These are phyloP conservation scores for Rhinichthys klamathensis DNA, from an alignment of 2,113 vertebrate genomes.

Conservation along the genomic window DNA sequence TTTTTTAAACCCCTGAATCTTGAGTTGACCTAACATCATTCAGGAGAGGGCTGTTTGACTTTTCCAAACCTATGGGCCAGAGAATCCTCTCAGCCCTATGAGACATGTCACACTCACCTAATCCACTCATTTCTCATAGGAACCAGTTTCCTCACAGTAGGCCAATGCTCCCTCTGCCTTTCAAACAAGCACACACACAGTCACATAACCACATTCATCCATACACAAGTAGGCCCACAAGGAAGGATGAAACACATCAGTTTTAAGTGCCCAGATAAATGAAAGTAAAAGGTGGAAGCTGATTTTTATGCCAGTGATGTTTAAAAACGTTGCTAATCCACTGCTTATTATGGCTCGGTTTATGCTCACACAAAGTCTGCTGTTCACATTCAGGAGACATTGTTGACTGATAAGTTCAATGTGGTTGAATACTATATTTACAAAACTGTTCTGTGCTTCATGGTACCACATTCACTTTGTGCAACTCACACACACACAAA, in stretches of 20 bases:
- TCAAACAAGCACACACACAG: slow-evolving; percentile 7
- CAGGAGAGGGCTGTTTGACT: slow-evolving; percentile 1
- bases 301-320: background rate
- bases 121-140: slow-evolving; percentile 57
- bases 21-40: background rate
- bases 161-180: slow-evolving; percentile 32
- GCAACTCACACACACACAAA: too few species aligned
- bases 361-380: slow-evolving; percentile 25
- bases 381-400: slow-evolving; percentile 11
- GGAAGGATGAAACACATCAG: background rate
- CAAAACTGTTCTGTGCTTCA: background rate
- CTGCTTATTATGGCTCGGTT: background rate
- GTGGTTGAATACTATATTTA: background rate
- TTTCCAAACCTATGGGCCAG: background rate
- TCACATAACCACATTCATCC: slow-evolving; percentile 4
- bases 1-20: background rate
- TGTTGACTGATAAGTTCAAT: background rate
- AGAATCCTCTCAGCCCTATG: slow-evolving; percentile 51
- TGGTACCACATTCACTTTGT: background rate
- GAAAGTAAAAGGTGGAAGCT: background rate
- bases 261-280: slow-evolving; percentile 12
- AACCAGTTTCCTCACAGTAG: slow-evolving; percentile 44
- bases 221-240: background rate
- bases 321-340: slow-evolving; percentile 16
- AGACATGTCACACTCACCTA: slow-evolving; percentile 60